Conservation (phyloP, 2,888 invertebrate genomes). For the Eupithecia vulgata region DNA sequence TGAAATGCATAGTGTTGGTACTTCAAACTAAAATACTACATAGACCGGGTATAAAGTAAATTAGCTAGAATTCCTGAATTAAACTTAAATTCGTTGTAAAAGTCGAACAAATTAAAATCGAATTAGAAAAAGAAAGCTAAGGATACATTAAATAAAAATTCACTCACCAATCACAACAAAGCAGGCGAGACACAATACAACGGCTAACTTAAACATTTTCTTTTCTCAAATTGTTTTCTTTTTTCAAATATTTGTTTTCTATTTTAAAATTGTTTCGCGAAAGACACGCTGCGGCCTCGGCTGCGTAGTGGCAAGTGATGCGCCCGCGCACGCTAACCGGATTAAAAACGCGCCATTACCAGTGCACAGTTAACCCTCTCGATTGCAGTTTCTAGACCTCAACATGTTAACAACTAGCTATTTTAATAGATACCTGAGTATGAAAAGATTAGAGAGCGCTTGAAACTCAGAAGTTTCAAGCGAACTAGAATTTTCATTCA, state of each 20-base stretch:
- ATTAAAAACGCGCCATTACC: slow-evolving; percentile 67
- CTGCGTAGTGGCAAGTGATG: slow-evolving; percentile 72
- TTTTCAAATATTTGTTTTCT: slow-evolving; percentile 17
- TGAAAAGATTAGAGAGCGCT: background rate
- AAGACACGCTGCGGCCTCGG: slow-evolving; percentile 59
- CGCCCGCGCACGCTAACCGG: slow-evolving; percentile 67
- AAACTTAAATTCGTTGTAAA: background rate
- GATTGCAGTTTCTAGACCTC: slow-evolving; percentile 31
- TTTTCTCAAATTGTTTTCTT: slow-evolving; percentile 8
- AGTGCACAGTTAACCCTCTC: slow-evolving; percentile 54
- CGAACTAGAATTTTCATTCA: background rate
- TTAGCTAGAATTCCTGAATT: background rate
- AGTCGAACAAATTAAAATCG: background rate
- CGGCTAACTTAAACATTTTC: slow-evolving; percentile 71
- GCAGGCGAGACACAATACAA: slow-evolving; percentile 70
- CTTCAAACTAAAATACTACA: background rate
- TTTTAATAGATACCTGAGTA: background rate
- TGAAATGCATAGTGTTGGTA: background rate
- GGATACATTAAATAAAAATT: slow-evolving; percentile 21
- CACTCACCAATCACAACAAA: slow-evolving; percentile 74
- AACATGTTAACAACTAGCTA: background rate
- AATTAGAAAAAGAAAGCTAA: background rate
- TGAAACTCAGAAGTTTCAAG: too few relatives aligned
- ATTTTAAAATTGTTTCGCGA: slow-evolving; percentile 47
- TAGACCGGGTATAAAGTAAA: background rate